Evolutionary conservation across 2,797 vertebrate genomes (phyloP), one percentile per base, ranked within the genome.

Genomic region (Semotilus atromaculatus): DNA sequence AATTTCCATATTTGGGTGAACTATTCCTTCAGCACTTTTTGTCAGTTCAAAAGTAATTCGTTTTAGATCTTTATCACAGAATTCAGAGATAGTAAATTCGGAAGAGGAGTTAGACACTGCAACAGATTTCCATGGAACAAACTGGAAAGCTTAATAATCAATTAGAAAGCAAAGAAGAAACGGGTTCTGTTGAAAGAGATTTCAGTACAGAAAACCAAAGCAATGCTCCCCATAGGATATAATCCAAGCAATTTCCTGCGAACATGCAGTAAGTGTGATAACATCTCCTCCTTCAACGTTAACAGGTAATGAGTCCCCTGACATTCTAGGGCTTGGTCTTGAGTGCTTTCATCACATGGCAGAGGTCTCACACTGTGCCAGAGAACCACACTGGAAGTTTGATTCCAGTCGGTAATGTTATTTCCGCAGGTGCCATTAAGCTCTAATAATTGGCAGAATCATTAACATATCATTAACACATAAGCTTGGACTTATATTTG

Each of bases 401-500:
- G 92, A 94, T 92, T 94, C 88, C 87, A 90, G 90, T 88, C 88
- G 72, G 90, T 90, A 86, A 92, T 91, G 91, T 93, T 91, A 89
- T 92, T 88, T 84, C 74, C 29, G 89, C 91, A 94, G 93, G 93
- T 94, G 93, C 93, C 92, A 93, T 95, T 95, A 94, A 89, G 91
- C 91, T 87, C 90, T 91, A 91, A 92, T 95, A 94, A 95, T 94
- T 94, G 93, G 93, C 93, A 91, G 93, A 95, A 90, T 87, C 94
- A 95, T 94, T 95, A 96, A 95, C 93, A 94, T 94, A 93, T 94
- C 93, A 95, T 96, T 95, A 95, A 95, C 93, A 94, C 93, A 92
- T 93, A 93, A 93, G 93, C 93, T 93, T 89, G 92, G 93, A 93
- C 94, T 95, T 94, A 92, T 89, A 94, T 93, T 90, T 94, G 93